A percentile compares a stretch with the other conserved stretches of the same genome.
These are phyloP conservation scores for Heliconius erato DNA, from an alignment of 2,888 invertebrate genomes.

Conservation along the genomic window DNA sequence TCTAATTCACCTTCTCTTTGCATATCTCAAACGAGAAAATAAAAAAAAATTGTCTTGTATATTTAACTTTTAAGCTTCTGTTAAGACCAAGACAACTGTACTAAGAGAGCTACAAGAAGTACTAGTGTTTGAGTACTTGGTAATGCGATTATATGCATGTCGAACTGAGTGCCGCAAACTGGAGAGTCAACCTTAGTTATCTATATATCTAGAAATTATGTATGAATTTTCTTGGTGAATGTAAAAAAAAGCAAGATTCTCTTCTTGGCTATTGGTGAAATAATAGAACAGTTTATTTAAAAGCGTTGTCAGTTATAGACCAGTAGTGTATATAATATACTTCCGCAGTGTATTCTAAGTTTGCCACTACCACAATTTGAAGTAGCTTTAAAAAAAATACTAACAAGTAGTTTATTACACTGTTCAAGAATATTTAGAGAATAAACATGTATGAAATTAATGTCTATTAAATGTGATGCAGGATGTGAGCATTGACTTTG, in stretches of 20 bases:
- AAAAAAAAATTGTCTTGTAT: background rate
- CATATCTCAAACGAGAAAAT: background rate
- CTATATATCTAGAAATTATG: background rate
- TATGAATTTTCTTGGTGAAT: background rate
- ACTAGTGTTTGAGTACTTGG: slow-evolving; percentile 15
- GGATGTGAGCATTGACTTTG: too few species aligned
- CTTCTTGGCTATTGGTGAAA: background rate
- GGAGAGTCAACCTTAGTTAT: background rate
- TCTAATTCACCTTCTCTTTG: background rate
- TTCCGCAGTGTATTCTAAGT: too few species aligned
- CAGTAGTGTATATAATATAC: too few species aligned
- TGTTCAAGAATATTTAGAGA: too few species aligned
- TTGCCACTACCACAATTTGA: too few species aligned
- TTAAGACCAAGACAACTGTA: background rate
- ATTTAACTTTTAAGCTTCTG: background rate
- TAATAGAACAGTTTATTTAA: too few species aligned
- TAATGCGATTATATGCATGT: slow-evolving; percentile 36
- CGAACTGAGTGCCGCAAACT: background rate
- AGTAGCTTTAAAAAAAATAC: too few species aligned
- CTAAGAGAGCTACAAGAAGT: background rate
- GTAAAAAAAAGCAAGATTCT: background rate
- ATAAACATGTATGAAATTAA: too few species aligned
- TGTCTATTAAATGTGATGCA: too few species aligned
- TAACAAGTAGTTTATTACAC: too few species aligned
- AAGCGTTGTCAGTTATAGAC: too few species aligned